Percentiles rank a stretch among this genome's conserved stretches.
Conservation (phyloP, 2,888 invertebrate species). For the Drosophila peninsularis region DNA sequence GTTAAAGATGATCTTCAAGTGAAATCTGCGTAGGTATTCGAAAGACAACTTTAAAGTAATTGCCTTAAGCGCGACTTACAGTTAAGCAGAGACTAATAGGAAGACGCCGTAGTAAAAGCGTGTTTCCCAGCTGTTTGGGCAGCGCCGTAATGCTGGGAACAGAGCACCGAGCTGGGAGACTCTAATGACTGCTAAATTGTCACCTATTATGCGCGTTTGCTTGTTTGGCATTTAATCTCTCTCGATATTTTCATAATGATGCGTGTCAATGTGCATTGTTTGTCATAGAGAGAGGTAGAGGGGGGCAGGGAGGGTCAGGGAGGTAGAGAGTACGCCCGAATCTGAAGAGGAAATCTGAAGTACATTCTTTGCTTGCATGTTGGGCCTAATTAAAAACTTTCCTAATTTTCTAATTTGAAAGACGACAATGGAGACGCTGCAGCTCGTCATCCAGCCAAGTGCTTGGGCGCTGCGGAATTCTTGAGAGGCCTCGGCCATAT, state of each 20-base stretch:
- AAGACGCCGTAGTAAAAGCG: not conserved
- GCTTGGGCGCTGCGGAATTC: constrained; percentile 54
- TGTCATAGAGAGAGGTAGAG: not conserved
- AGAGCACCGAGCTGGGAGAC: not conserved
- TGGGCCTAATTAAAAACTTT: constrained; percentile 74
- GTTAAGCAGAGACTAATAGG: not conserved
- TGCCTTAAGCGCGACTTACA: not conserved
- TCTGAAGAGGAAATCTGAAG: constrained; percentile 16
- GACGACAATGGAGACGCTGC: constrained; percentile 14
- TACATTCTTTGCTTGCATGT: constrained; percentile 64
- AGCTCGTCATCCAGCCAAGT: constrained; percentile 42
- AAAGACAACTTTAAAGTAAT: constrained; percentile 2
- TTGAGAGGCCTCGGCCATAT: constrained; percentile 24
- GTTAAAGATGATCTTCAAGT: not conserved
- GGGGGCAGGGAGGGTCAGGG: not conserved
- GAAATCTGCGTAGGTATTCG: not conserved
- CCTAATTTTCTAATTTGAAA: constrained; percentile 58
- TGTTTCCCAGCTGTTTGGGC: constrained; percentile 3
- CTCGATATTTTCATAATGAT: constrained; percentile 7
- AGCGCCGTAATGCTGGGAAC: constrained; percentile 5
- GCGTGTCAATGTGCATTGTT: constrained; percentile 12
- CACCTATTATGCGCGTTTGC: constrained; percentile 7
- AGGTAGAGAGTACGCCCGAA: not conserved
- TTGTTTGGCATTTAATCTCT: constrained; percentile 12
- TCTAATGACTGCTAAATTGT: constrained; percentile 8